Evolutionary conservation across 2,888 invertebrate species (phyloP).

Genomic region (Gandaritis pyraliata): DNA sequence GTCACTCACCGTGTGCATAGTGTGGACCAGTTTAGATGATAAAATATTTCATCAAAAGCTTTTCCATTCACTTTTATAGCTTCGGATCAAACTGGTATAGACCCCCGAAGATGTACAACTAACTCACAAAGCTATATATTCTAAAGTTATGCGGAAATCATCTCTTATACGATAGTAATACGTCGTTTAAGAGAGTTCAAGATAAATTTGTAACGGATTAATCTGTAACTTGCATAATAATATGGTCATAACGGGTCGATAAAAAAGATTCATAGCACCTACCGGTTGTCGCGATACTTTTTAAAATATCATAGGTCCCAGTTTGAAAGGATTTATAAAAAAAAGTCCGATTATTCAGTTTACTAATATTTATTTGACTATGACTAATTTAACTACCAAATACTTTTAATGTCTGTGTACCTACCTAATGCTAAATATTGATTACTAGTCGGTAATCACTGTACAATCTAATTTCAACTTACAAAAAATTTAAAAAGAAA

Average conservation of each 20-base stretch:
- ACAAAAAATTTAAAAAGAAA: too few relatives aligned
- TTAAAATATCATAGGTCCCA: not conserved
- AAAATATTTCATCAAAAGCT: conserved; percentile 62
- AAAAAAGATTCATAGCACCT: conserved; percentile 25
- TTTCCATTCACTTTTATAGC: conserved; percentile 74
- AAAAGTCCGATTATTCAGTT: too few relatives aligned
- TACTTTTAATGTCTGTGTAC: too few relatives aligned
- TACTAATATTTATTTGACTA: too few relatives aligned
- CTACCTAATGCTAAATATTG: too few relatives aligned
- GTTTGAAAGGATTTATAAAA: too few relatives aligned
- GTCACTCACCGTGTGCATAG: conserved; percentile 65
- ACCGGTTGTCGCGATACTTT: conserved; percentile 6
- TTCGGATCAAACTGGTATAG: conserved; percentile 67
- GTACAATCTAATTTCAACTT: too few relatives aligned
- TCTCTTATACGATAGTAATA: conserved; percentile 47
- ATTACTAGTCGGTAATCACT: too few relatives aligned
- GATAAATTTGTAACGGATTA: conserved; percentile 27
- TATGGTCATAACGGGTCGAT: conserved; percentile 27
- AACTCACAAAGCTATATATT: conserved; percentile 46
- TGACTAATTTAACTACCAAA: too few relatives aligned
- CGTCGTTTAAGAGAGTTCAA: conserved; percentile 37
- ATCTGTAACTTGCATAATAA: conserved; percentile 33
- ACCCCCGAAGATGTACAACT: conserved; percentile 59
- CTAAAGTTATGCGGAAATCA: conserved; percentile 47
- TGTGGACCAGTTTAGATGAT: conserved; percentile 61